Percentiles rank a stretch among this genome's conserved stretches.
Conservation (phyloP, 2,797 vertebrate species). For the Euthynnus affinis region DNA sequence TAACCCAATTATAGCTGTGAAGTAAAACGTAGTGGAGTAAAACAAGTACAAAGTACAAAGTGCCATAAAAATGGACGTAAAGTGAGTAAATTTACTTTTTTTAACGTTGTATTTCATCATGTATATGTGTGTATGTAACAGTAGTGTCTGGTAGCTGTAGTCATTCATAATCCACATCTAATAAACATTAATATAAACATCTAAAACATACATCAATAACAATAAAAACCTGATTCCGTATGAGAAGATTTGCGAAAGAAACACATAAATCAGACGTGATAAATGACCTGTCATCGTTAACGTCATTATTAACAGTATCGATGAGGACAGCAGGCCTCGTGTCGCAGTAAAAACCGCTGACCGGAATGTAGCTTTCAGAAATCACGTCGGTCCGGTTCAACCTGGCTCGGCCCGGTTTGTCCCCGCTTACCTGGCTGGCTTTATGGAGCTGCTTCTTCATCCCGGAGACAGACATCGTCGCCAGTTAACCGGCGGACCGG, state of each 20-base stretch:
- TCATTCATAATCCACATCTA: too few species aligned
- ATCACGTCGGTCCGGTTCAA: not conserved
- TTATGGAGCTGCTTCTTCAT: slow-evolving; percentile 96
- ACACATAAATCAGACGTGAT: not conserved
- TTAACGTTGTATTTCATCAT: too few species aligned
- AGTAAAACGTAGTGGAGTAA: too few species aligned
- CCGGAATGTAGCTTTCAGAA: not conserved
- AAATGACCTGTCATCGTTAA: not conserved
- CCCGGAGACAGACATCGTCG: slow-evolving; percentile 90
- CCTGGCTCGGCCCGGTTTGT: not conserved
- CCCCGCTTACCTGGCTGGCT: slow-evolving; percentile 90
- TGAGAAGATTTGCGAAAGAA: not conserved
- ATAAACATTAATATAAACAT: too few species aligned
- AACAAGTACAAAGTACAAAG: too few species aligned
- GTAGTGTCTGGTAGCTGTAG: too few species aligned
- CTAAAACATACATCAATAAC: too few species aligned
- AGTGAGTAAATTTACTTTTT: too few species aligned
- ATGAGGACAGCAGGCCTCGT: slow-evolving; percentile 31
- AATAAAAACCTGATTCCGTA: too few species aligned
- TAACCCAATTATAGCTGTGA: too few species aligned
- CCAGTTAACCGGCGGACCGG: slow-evolving; percentile 7
- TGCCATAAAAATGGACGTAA: too few species aligned
- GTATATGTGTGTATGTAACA: too few species aligned
- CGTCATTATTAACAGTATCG: not conserved
- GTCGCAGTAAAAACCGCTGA: slow-evolving; percentile 40